A percentile compares a stretch with the other conserved stretches of the same genome.
These are phyloP conservation scores for Manacus vitellinus DNA, from an alignment of 2,113 vertebrate species.

Conservation along the genomic window DNA sequence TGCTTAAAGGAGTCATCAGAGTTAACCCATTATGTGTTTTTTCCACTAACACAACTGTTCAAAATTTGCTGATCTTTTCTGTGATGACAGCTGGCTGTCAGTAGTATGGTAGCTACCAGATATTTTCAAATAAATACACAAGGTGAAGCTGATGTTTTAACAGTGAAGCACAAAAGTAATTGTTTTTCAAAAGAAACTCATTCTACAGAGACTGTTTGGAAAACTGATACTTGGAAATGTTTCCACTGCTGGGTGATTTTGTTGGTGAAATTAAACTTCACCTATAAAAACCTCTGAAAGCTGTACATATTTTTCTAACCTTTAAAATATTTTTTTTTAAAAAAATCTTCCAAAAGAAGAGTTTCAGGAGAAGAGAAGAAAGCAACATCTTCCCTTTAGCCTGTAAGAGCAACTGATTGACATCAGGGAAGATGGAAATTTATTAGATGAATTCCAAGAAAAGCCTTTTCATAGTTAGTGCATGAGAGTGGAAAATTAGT, in stretches of 20 bases:
- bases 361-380: neutral
- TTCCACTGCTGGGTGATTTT: neutral
- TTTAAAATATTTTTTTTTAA: neutral
- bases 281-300: neutral
- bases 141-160: neutral
- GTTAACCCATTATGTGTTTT: neutral
- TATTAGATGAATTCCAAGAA: neutral
- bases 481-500: neutral
- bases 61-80: neutral
- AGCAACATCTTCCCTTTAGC: neutral
- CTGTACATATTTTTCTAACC: neutral
- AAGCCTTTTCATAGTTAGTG: neutral
- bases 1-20: neutral
- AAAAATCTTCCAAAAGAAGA: neutral
- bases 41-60: neutral
- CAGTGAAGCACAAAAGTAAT: neutral
- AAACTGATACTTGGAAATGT: neutral
- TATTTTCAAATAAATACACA: neutral
- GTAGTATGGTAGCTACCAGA: neutral
- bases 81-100: neutral
- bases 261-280: neutral
- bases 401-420: neutral
- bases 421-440: neutral
- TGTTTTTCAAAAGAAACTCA: neutral
- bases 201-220: neutral